phyloP scores from a whole-genome alignment of 2,888 invertebrate genomes.

The Hypena proboscidalis region DNA sequence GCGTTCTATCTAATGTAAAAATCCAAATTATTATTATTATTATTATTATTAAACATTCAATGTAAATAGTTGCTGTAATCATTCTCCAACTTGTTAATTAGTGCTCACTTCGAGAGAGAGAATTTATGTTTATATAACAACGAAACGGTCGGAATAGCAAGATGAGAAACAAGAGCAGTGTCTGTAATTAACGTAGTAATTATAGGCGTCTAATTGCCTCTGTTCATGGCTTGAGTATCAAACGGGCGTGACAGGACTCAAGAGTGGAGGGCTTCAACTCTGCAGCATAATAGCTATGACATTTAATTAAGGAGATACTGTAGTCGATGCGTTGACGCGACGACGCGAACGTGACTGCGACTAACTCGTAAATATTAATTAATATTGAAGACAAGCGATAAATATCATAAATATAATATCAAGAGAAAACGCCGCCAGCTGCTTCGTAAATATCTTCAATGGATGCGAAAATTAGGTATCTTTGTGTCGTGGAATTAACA shows the following conservation, averaged over 20 bases:
- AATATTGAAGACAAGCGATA: conserved; percentile 31
- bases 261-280: conserved; percentile 44
- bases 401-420: conserved; percentile 23
- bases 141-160: conserved; percentile 69
- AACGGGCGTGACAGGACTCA: conserved; percentile 70
- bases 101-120: conserved; percentile 60
- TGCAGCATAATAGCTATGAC: conserved; percentile 51
- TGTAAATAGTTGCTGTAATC: conserved; percentile 55
- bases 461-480: conserved; percentile 4
- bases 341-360: conserved; percentile 35
- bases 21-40: conserved; percentile 13
- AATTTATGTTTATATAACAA: conserved; percentile 77
- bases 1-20: too few relatives aligned
- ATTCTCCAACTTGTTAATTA: conserved; percentile 68
- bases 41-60: conserved; percentile 17
- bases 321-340: conserved; percentile 49
- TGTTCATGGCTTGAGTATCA: conserved; percentile 79
- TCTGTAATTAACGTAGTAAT: conserved; percentile 83
- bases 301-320: conserved; percentile 70
- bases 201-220: conserved; percentile 82
- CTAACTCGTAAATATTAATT: conserved; percentile 44
- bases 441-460: conserved; percentile 5
- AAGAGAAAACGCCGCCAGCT: conserved; percentile 13
- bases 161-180: conserved; percentile 76
- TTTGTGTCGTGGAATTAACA: conserved; percentile 2